Evolutionary conservation across 2,797 vertebrate species (phyloP), one percentile per base, ranked within the genome.

Genomic region (Fratercula arctica): DNA sequence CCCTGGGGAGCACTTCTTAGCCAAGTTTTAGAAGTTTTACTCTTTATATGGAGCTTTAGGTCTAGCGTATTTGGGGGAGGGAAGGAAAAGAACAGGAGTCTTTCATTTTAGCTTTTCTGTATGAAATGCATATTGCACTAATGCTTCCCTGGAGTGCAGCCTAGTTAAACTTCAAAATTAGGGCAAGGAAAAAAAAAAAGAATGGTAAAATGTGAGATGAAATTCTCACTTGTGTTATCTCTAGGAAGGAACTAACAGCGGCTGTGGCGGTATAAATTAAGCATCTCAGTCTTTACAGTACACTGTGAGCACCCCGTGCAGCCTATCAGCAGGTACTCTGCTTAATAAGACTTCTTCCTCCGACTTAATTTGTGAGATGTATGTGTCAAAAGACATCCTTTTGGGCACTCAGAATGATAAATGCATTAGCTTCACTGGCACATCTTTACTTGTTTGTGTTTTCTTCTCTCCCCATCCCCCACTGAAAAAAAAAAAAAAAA

Each of bases 1-100:
- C 94, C 48, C 78, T 14, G 4, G 90, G 72, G 94, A 93, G 31
- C 87, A 73, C 56, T 74, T 84, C 79, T 90, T 87, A 93, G 73
- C 95, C 92, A 96, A 87, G 53, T 83, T 93, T 73, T 82, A 93
- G 84, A 87, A 79, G 90, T 84, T 87, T 68, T 84, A 18, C 68
- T 87, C 61, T 85, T 89, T 91, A 82, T 92, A 20, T 72, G 88
- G 94, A 94, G 35, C 29, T 82, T 87, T 73, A 87, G 33, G 43
- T 90, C 53, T 70, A 46, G 43, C 3, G 2, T 87, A 11, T 87
- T 90, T 57, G 56, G 54, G 70, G 76, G 76, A 78, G 54, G 33
- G 39, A 86, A 89, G 75, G 56, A 89, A 81, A 72, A 91, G 57
- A 87, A 87, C 25, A 83, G 53, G 31, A 87, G 43, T 39, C 81